Base-by-base conservation (phyloP, 2,797 vertebrate genomes). In the Hemitrygon akajei region DNA sequence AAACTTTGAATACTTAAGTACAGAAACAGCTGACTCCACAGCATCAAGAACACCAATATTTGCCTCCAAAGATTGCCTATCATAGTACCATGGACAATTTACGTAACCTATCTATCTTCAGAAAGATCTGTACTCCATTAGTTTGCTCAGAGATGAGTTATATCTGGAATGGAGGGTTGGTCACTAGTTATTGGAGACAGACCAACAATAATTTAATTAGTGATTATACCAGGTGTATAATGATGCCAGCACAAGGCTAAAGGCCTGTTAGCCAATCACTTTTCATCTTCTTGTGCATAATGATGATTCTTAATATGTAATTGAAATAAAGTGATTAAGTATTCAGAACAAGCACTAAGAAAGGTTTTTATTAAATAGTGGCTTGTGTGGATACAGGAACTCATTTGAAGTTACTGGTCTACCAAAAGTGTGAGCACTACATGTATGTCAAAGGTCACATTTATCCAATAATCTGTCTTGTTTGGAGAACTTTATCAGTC, bases 1-100 rank as follows among this genome's bases (percentile, higher is more conserved):
- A 76, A 47, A n/a, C 69, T 93, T 93, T 93, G 71, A 93, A 93
- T 93, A n/a, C n/a, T 1, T 69, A 89, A 69, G 86, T 34, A 69
- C 18, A 34, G 30, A 89, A 66, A 63, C 60, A 89, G 86, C 86
- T 66, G 60, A 63, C 60, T 37, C 69, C 9, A 37, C 37, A 34
- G n/a, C 60, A 89, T 69, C n/a, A 69, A 66, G n/a, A 22, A 89
- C 60, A 22, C n/a, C 37, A 22, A 69, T 69, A 89, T 69, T 60
- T 69, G 69, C 60, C n/a, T 34, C 86, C n/a, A 37, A 16, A 89
- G 16, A 66, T 18, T 37, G 86, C 2, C 18, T 89, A 34, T 37
- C 18, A 89, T 37, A 10, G n/a, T 18, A 89, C n/a, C 69, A 30
- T 34, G 16, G 63, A 66, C 14, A 66, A 63, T 87, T 87, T 27